Conservation (phyloP, 2,797 vertebrate species). For the Strix occidentalis region DNA sequence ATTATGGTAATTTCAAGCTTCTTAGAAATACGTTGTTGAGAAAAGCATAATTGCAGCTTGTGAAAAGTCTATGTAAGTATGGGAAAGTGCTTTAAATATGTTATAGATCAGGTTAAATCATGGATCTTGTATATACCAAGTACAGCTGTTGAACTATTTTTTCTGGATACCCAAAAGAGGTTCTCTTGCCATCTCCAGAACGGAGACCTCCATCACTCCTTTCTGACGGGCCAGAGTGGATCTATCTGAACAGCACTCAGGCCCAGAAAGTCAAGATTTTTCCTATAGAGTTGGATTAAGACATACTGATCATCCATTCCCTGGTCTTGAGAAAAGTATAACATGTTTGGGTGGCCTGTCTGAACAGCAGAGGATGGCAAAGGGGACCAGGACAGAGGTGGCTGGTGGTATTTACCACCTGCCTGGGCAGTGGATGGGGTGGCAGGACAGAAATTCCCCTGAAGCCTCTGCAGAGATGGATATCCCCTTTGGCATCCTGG, state of each 20-base stretch:
- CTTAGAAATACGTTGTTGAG: not conserved
- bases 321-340: not conserved
- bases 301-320: not conserved
- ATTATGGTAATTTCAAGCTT: not conserved
- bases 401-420: not conserved
- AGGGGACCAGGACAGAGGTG: fast-evolving
- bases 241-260: not conserved
- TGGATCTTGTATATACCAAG: not conserved
- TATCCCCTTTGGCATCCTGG: not conserved
- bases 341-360: fast-evolving
- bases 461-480: not conserved
- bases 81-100: not conserved
- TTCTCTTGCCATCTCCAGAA: not conserved
- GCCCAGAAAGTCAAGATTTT: not conserved
- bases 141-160: not conserved
- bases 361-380: not conserved
- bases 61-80: not conserved
- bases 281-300: not conserved
- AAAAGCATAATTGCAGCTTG: not conserved
- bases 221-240: not conserved
- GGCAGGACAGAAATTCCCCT: not conserved
- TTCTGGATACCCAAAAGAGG: not conserved
- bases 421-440: not conserved
- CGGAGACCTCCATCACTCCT: not conserved
- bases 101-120: not conserved